phyloP scores from a whole-genome alignment of 2,797 vertebrate species.

The Vespertilio murinus region DNA sequence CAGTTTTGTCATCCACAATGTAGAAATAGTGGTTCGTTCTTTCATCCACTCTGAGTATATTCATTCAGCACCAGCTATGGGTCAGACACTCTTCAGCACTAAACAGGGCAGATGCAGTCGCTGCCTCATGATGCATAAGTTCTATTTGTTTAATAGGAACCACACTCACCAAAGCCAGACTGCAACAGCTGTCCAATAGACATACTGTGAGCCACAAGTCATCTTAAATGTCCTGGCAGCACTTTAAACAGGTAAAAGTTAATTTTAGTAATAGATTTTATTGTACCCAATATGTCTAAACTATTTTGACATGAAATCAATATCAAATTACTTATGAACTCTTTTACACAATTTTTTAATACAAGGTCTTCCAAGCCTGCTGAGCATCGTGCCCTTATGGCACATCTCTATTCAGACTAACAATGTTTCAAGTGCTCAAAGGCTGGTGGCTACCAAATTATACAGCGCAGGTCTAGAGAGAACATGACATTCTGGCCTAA shows the following conservation, averaged over 20 bases:
- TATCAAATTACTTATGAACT: background rate
- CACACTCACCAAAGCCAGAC: background rate
- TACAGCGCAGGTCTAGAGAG: background rate
- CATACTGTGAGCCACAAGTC: background rate
- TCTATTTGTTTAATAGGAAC: background rate
- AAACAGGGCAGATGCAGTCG: background rate
- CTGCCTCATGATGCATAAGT: background rate
- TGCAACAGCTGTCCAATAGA: background rate
- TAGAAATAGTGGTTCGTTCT: background rate
- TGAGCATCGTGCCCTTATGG: background rate
- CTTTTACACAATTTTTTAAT: background rate
- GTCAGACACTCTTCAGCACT: background rate
- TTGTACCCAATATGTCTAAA: background rate
- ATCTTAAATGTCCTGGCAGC: background rate
- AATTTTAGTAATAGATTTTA: background rate
- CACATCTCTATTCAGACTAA: background rate
- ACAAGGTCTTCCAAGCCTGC: background rate
- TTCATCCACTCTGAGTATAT: background rate
- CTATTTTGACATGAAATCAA: background rate
- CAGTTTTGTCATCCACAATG: rapidly evolving
- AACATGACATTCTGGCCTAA: background rate
- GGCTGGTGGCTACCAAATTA: background rate
- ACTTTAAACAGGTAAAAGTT: background rate
- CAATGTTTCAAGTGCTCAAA: background rate
- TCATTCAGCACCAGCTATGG: background rate